phyloP scores from a whole-genome alignment of 1,140 invertebrate species.

The Manduca sexta region DNA sequence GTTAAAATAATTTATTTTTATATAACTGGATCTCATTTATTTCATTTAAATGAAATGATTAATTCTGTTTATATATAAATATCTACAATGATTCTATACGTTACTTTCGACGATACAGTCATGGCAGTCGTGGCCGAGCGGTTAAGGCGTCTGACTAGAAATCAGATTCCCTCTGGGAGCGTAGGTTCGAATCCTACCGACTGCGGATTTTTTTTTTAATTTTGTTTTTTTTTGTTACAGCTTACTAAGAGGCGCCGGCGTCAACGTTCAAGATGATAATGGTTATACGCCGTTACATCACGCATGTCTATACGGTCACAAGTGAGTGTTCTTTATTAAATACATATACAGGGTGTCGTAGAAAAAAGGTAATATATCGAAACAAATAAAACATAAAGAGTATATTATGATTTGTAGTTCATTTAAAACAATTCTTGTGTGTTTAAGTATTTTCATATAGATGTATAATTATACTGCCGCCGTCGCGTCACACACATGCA shows the following conservation, averaged over 20 bases:
- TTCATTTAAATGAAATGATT: too few relatives aligned
- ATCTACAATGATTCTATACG: not conserved
- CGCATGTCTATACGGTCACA: slow-evolving; percentile 94
- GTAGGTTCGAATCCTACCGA: slow-evolving; percentile 90
- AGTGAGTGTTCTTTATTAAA: slow-evolving; percentile 78
- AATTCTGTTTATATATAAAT: too few relatives aligned
- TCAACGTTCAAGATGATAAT: slow-evolving; percentile 93
- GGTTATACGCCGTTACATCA: slow-evolving; percentile 97
- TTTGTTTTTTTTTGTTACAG: slow-evolving; percentile 74
- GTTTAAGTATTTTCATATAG: too few relatives aligned
- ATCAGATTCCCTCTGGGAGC: slow-evolving; percentile 90
- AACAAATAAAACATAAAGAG: too few relatives aligned
- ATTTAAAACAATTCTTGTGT: too few relatives aligned
- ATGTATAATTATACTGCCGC: too few relatives aligned
- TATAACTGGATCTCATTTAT: too few relatives aligned
- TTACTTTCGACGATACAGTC: slow-evolving; percentile 3
- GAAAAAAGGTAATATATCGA: too few relatives aligned
- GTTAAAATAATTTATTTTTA: too few relatives aligned
- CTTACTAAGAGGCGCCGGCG: slow-evolving; percentile 89
- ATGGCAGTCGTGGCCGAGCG: slow-evolving; percentile 86
- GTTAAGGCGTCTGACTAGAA: slow-evolving; percentile 91
- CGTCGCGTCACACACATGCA: too few relatives aligned
- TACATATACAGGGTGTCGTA: too few relatives aligned
- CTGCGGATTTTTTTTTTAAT: slow-evolving; percentile 73
- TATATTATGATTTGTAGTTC: too few relatives aligned